phyloP scores from a whole-genome alignment of 1,140 invertebrate species.

The Danaus plexippus region DNA sequence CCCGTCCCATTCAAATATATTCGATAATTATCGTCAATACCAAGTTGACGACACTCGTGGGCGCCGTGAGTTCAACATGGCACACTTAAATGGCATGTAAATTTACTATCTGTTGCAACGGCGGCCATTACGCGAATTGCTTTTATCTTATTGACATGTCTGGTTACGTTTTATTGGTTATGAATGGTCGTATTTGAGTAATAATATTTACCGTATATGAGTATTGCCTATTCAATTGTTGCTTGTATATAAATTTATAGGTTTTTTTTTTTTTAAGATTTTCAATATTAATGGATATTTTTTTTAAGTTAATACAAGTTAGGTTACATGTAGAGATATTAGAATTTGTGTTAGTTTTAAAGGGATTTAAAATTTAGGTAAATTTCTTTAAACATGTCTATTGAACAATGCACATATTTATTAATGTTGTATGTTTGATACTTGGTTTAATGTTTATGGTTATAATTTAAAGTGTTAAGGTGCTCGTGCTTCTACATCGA shows the following conservation, averaged over 20 bases:
- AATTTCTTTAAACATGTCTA: too few relatives aligned
- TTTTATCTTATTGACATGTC: constrained; percentile 10
- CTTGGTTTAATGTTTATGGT: too few relatives aligned
- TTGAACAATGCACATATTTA: too few relatives aligned
- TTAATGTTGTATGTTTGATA: too few relatives aligned
- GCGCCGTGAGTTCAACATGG: constrained; percentile 24
- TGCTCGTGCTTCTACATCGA: too few relatives aligned
- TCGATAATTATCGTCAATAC: constrained; percentile 51
- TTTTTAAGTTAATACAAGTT: too few relatives aligned
- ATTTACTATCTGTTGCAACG: constrained; percentile 35
- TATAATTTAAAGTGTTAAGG: too few relatives aligned
- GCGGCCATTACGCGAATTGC: constrained; percentile 35
- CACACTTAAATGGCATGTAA: constrained; percentile 35
- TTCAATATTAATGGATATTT: too few relatives aligned
- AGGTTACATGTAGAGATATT: too few relatives aligned
- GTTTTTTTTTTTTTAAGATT: constrained; percentile 16
- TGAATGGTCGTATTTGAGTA: not conserved
- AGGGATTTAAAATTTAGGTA: too few relatives aligned
- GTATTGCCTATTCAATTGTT: constrained; percentile 7
- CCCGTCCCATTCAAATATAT: constrained; percentile 23
- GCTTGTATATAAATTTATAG: constrained; percentile 7
- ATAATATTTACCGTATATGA: constrained; percentile 4
- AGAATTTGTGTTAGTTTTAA: too few relatives aligned
- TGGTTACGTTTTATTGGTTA: constrained; percentile 5
- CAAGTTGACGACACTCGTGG: constrained; percentile 37